A percentile compares a stretch with the other conserved stretches of the same genome.
phyloP scores from a whole-genome alignment of 2,113 vertebrate genomes.

The Gasterosteus aculeatus region DNA sequence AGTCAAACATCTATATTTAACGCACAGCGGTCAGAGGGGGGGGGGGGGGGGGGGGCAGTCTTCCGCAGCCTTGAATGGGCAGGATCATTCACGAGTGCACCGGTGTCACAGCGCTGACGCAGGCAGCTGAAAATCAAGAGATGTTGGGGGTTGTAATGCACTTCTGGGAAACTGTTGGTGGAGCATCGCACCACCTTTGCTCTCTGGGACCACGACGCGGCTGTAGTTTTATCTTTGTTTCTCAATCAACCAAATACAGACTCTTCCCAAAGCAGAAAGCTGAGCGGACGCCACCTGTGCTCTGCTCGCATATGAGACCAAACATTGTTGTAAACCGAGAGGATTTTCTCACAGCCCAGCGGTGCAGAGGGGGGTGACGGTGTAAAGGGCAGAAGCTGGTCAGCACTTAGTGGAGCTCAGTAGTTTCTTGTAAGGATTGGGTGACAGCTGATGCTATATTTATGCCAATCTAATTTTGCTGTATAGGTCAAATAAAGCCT shows the following conservation, averaged over 20 bases:
- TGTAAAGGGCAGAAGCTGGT: conserved; percentile 24
- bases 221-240: neutral
- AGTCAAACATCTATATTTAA: conserved; percentile 67
- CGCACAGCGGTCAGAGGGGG: conserved; percentile 24
- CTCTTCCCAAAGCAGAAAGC: conserved; percentile 4
- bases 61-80: conserved; percentile 63
- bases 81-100: conserved; percentile 21
- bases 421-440: conserved; percentile 14
- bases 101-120: neutral
- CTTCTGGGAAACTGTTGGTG: neutral
- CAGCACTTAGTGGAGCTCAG: conserved; percentile 34
- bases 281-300: neutral
- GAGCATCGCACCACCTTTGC: neutral
- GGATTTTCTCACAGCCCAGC: conserved; percentile 23
- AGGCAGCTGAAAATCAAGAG: neutral
- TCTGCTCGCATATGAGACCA: neutral
- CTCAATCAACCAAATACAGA: neutral
- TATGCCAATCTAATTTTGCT: conserved; percentile 17
- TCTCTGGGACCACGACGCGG: neutral
- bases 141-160: neutral
- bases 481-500: conserved; percentile 3
- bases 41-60: conserved; percentile 14
- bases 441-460: conserved; percentile 57
- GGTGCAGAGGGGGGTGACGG: neutral
- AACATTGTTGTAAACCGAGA: neutral